Evolutionary conservation across 2,888 invertebrate genomes (phyloP), one percentile per base, ranked within the genome.

Genomic region (Notodromas monacha): DNA sequence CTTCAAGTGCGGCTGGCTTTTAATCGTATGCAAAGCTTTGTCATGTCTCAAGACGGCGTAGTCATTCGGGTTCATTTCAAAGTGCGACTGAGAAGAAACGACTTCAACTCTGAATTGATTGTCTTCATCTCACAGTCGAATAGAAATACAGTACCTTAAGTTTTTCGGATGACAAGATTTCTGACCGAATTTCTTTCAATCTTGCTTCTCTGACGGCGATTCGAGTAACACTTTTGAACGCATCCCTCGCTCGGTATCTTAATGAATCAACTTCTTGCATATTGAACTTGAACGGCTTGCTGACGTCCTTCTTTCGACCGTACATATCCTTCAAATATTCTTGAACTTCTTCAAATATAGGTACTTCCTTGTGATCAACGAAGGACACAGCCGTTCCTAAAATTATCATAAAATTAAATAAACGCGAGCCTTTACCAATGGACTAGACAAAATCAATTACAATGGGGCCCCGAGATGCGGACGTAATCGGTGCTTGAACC

Each of bases 191-290:
- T 58, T 96, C 96, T 45, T 76, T 79, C 30, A 92, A 56, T 13
- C 92, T 57, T 0, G 89, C 86, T 49, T 92, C 86, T 29, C 79
- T 58, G 2, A 99, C 69, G 1, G 86, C 84, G 35, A 79, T 68
- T 41, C 70, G 63, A 0, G 92, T 92, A 5, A 86, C 77, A 2
- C 84, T 73, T 42, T 72, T 63, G 70, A 86, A 73, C 3, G 84
- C 92, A 56, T 96, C 92, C 44, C 69, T 63, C 0, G 89, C 72
- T 39, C 96, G 58, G 52, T 96, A 89, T 36, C 74, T 58, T 49
- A 99, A 92, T 0, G 86, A 73, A 46, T 92, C 89, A 30, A 96
- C 69, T 52, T 96, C 86, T 36, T 81, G 73, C 49, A 92, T 56
- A 41, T 72, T 73, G 46, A 96, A 89, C 45, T 79, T 67, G 51